phyloP scores from a whole-genome alignment of 2,888 invertebrate genomes.

The Hemithea aestivaria region DNA sequence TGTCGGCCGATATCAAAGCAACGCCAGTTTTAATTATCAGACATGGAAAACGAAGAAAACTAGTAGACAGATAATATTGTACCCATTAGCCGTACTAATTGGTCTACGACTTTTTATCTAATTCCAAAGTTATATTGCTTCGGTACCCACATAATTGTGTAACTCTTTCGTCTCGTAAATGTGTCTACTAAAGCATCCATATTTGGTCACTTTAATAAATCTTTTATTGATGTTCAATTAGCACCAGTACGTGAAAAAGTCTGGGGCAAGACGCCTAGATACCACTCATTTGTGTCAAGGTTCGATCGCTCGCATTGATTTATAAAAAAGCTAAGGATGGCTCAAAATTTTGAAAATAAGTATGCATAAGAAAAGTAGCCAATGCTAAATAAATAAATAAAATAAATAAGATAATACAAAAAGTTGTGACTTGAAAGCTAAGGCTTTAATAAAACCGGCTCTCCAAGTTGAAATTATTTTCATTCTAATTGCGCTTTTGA shows the following conservation, averaged over 20 bases:
- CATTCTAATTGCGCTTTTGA: too few species aligned
- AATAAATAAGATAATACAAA: too few species aligned
- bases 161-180: conserved; percentile 34
- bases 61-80: conserved; percentile 16
- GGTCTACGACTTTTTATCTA: conserved; percentile 25
- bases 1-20: conserved; percentile 13
- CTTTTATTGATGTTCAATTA: conserved; percentile 62
- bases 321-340: too few species aligned
- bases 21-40: conserved; percentile 9
- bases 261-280: conserved; percentile 25
- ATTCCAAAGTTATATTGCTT: conserved; percentile 23
- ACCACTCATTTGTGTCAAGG: conserved; percentile 58
- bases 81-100: conserved; percentile 27
- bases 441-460: too few species aligned
- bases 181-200: conserved; percentile 34
- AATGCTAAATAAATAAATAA: too few species aligned
- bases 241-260: conserved; percentile 47
- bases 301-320: too few species aligned
- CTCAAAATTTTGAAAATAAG: too few species aligned
- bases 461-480: too few species aligned
- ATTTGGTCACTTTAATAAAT: conserved; percentile 47
- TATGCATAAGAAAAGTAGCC: too few species aligned
- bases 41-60: conserved; percentile 6
- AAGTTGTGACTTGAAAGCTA: too few species aligned
- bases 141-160: conserved; percentile 33